These are phyloP conservation scores for Brachynemurus nebulosus DNA, from an alignment of 2,888 invertebrate genomes.

Conservation along the genomic window DNA sequence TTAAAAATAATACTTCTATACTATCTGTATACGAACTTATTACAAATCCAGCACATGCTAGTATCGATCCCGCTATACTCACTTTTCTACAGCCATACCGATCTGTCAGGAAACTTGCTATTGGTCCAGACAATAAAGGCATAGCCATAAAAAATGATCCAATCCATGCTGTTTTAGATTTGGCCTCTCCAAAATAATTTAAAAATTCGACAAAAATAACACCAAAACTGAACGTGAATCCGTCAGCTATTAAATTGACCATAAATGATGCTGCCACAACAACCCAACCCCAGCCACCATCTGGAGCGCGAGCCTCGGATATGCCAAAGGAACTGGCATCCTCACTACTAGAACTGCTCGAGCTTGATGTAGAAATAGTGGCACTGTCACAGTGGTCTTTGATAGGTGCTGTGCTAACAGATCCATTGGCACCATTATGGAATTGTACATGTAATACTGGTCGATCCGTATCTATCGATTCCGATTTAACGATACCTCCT, in stretches of 20 bases:
- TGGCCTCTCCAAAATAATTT: conserved; percentile 69
- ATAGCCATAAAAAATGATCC: conserved; percentile 85
- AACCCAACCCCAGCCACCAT: conserved; percentile 91
- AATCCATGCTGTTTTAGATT: conserved; percentile 80
- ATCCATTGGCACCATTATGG: conserved; percentile 31
- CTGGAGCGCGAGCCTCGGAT: conserved; percentile 59
- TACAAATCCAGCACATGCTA: conserved; percentile 64
- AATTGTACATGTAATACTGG: conserved; percentile 44
- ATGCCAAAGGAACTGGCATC: conserved; percentile 48
- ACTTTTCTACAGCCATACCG: conserved; percentile 69
- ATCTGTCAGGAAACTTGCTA: conserved; percentile 72
- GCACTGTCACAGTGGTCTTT: conserved; percentile 20
- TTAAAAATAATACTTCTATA: conserved; percentile 63
- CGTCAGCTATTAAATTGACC: conserved; percentile 83
- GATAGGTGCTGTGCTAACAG: conserved; percentile 17
- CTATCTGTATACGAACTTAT: conserved; percentile 61
- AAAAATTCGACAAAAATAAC: conserved; percentile 77
- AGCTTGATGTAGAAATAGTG: conserved; percentile 27
- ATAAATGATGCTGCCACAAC: conserved; percentile 79
- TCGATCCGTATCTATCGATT: conserved; percentile 23
- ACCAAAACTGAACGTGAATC: conserved; percentile 85
- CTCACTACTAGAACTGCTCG: conserved; percentile 34
- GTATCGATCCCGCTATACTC: conserved; percentile 61
- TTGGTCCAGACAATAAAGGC: conserved; percentile 73
- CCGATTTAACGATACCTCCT: conserved; percentile 13